Conservation (phyloP, 2,888 invertebrate species). For the Neoscelio sp. region DNA sequence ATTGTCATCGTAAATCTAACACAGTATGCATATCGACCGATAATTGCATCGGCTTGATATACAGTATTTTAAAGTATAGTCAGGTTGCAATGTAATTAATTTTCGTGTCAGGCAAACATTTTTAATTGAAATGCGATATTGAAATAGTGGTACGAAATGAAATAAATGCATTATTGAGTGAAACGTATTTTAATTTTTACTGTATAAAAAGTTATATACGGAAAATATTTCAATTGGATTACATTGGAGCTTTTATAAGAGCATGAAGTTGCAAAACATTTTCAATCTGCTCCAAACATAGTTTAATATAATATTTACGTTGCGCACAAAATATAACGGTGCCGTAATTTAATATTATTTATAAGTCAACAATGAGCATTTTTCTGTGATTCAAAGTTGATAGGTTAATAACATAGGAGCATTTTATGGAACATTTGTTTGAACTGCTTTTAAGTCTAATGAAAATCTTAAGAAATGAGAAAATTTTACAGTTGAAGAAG, state of each 20-base stretch:
- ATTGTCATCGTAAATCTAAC: conserved; percentile 69
- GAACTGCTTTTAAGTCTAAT: neutral
- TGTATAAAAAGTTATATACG: too few species aligned
- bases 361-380: too few species aligned
- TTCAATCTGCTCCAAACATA: too few species aligned
- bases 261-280: too few species aligned
- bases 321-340: too few species aligned
- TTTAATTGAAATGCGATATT: neutral
- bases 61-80: conserved; percentile 34
- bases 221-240: too few species aligned
- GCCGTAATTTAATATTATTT: too few species aligned
- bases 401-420: neutral
- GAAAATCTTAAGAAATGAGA: conserved; percentile 4
- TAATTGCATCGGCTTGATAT: conserved; percentile 65
- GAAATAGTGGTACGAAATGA: neutral
- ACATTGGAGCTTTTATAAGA: too few species aligned
- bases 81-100: conserved; percentile 35
- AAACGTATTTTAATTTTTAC: conserved; percentile 13
- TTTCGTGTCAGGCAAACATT: conserved; percentile 12
- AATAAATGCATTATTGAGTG: neutral
- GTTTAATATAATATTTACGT: too few species aligned
- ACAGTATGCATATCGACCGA: conserved; percentile 70
- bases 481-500: conserved; percentile 5
- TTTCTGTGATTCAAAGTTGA: neutral
- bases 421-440: neutral